These are phyloP conservation scores for Gymnocephalus cernua DNA, from an alignment of 2,113 vertebrate species.

Conservation along the genomic window DNA sequence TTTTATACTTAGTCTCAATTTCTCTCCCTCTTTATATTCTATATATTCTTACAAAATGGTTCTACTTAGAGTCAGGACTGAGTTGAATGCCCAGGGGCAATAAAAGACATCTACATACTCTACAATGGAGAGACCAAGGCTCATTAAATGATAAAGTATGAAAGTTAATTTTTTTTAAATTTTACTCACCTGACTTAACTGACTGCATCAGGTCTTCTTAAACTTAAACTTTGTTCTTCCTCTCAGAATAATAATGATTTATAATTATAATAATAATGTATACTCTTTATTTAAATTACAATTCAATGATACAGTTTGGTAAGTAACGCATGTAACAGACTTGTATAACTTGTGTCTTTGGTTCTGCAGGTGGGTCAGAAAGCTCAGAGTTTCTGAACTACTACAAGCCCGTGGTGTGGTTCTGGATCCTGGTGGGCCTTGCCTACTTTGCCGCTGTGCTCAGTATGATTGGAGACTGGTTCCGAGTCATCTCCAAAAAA, in stretches of 20 bases:
- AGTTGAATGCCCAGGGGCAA: neutral
- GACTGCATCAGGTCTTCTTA: neutral
- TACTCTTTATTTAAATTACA: no score
- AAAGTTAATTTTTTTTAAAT: no score
- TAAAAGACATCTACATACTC: slow-evolving; percentile 1
- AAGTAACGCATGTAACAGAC: neutral
- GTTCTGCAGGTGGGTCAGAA: slow-evolving; percentile 88
- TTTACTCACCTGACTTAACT: neutral
- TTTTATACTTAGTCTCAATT: neutral
- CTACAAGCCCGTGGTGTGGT: slow-evolving; percentile 98
- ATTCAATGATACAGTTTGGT: neutral
- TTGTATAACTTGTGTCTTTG: slow-evolving; percentile 26
- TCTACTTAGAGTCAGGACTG: neutral
- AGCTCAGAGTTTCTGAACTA: slow-evolving; percentile 91
- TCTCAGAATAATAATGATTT: no score
- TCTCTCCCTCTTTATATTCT: neutral
- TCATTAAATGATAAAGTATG: slow-evolving; percentile 1
- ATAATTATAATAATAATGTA: no score
- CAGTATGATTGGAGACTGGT: slow-evolving; percentile 99
- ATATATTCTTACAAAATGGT: neutral
- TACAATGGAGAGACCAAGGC: neutral
- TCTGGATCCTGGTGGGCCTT: slow-evolving; percentile 98
- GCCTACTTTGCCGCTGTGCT: slow-evolving; percentile 98
- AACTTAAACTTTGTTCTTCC: neutral
- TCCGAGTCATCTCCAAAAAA: slow-evolving; percentile 98